phyloP scores from a whole-genome alignment of 2,797 vertebrate species.

The Ceryle rudis region DNA sequence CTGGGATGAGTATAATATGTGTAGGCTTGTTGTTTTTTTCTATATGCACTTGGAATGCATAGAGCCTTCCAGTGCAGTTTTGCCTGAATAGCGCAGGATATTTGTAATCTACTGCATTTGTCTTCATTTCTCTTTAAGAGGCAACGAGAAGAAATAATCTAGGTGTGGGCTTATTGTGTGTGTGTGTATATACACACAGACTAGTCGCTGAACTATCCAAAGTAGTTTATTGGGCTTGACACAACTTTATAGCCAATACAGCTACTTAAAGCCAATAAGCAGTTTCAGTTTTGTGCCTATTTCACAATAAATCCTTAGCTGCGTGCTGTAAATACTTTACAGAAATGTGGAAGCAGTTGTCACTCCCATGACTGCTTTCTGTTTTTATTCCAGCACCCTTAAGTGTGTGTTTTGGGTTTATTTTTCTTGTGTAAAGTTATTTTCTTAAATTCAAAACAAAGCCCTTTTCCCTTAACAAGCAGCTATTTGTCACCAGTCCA shows the following conservation, averaged over 20 bases:
- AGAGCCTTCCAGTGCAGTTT: background rate
- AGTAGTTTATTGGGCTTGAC: background rate
- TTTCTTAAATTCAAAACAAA: background rate
- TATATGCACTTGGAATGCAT: rapidly evolving
- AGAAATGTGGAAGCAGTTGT: background rate
- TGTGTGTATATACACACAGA: rapidly evolving
- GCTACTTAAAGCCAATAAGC: background rate
- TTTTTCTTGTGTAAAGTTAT: background rate
- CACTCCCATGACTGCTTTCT: background rate
- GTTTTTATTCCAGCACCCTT: background rate
- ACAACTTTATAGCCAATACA: background rate
- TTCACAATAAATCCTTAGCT: background rate
- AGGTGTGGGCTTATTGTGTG: background rate
- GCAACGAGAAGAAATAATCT: background rate
- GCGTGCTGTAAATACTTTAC: background rate
- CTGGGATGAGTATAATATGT: background rate
- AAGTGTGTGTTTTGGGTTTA: background rate
- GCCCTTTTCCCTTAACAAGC: background rate
- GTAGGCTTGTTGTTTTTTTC: background rate
- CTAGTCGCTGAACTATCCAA: background rate
- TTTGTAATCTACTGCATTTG: background rate
- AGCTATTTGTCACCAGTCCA: background rate
- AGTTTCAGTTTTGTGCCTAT: background rate
- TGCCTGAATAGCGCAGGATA: background rate
- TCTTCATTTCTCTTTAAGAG: background rate